Evolutionary conservation across 2,113 vertebrate species (phyloP).

Genomic region (Tragelaphus strepsiceros): DNA sequence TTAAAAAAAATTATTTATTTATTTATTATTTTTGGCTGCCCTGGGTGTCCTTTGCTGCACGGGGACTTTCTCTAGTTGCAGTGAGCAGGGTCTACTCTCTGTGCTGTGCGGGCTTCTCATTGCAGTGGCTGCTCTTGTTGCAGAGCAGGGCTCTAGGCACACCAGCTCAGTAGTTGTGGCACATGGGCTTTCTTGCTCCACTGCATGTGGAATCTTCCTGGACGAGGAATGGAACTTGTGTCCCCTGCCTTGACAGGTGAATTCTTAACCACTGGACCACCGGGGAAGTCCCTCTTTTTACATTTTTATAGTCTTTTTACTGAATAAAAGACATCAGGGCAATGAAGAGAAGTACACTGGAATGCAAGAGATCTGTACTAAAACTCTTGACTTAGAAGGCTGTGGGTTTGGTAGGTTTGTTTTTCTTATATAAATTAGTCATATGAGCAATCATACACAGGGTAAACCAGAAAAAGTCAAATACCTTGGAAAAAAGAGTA

Average conservation of each 20-base stretch:
- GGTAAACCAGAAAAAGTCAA: background rate
- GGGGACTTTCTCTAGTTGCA: background rate
- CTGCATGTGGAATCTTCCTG: background rate
- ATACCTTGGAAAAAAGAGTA: background rate
- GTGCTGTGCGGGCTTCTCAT: background rate
- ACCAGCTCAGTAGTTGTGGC: background rate
- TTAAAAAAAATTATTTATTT: background rate
- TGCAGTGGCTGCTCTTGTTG: background rate
- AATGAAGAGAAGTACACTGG: background rate
- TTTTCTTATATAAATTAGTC: slow-evolving; percentile 1
- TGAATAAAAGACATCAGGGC: background rate
- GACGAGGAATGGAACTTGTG: background rate
- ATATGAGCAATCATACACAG: background rate
- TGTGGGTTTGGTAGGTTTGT: background rate
- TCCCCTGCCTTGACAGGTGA: background rate
- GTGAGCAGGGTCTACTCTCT: background rate
- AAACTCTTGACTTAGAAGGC: background rate
- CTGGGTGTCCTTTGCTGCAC: background rate
- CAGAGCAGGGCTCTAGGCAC: background rate
- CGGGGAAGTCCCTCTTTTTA: background rate
- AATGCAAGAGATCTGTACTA: background rate
- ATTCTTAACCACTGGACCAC: background rate
- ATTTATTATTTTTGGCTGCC: background rate
- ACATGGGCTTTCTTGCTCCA: background rate
- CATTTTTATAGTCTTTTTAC: background rate